Percentiles rank a stretch among this genome's conserved stretches.
Conservation (phyloP, 2,113 vertebrate genomes). For the Gymnarchus niloticus region DNA sequence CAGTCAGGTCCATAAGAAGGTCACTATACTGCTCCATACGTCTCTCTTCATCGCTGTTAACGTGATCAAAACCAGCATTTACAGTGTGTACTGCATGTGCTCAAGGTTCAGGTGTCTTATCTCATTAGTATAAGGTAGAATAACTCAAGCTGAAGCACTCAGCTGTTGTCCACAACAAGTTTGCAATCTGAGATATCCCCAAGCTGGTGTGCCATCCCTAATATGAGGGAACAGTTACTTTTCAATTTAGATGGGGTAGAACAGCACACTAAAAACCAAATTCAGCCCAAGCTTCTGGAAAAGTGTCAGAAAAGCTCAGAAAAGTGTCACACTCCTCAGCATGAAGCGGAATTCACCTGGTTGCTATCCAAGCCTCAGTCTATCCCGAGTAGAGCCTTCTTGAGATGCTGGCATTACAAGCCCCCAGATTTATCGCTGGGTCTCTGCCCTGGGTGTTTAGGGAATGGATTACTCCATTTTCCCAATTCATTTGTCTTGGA, state of each 20-base stretch:
- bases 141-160: background rate
- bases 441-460: background rate
- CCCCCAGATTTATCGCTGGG: background rate
- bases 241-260: background rate
- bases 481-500: background rate
- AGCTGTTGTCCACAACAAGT: background rate
- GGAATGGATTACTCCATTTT: slow-evolving; percentile 8
- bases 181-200: background rate
- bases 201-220: background rate
- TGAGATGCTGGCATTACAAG: background rate
- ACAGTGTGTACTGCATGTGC: background rate
- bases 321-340: background rate
- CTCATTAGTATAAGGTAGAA: background rate
- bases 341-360: background rate
- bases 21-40: background rate
- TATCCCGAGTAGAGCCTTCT: background rate
- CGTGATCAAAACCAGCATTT: too few species aligned
- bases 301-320: background rate
- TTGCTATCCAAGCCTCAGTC: background rate
- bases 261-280: background rate
- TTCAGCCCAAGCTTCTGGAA: background rate
- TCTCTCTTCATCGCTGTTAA: background rate
- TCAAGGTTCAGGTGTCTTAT: background rate
- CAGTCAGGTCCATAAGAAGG: background rate
- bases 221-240: background rate